Base-by-base conservation (phyloP, 2,113 vertebrate genomes). In the Pheucticus melanocephalus region DNA sequence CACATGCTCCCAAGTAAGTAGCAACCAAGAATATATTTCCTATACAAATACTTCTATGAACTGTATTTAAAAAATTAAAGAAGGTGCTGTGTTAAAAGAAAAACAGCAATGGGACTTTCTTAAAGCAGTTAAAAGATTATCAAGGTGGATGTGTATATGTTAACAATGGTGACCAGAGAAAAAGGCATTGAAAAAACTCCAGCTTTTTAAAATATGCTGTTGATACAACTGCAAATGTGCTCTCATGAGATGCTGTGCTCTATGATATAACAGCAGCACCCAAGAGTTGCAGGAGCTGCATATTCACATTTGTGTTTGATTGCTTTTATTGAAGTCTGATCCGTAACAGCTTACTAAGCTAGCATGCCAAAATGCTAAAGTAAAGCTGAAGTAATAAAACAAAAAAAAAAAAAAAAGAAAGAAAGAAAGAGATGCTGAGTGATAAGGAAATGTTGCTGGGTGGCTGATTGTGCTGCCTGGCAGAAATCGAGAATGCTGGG, bases 261-360 rank as follows among this genome's bases (percentile, higher is more conserved):
- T 72, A 0, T 45, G 73, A 65, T 44, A 33, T 50, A 54, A 40
- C 44, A 77, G 61, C 56, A 76, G 28, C 37, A 56, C 35, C 39
- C 59, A 56, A 47, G 73, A 65, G 50, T 53, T 86, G 81, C 83
- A 82, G 73, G 45, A 94, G 35, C 30, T 90, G 87, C 33, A 20
- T 63, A 66, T 90, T 86, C 11, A 3, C n/a, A 60, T 68, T 65
- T 5, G 0, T 33, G 33, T 86, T 95, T 79, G 28, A 69, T 61
- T 80, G 63, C 59, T 92, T 95, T 92, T 87, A 85, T 91, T 94
- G 89, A 95, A 91, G 50, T 50, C 53, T 85, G 76, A 89, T 85
- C 89, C 0, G 0, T 82, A 76, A 60, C 19, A 66, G 78, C 7
- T 89, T 81, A 76, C 53, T 87, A 84, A 48, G 45, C 84, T 70